Evolutionary conservation across 2,888 invertebrate genomes (phyloP).

Genomic region (Girardia tigrina): DNA sequence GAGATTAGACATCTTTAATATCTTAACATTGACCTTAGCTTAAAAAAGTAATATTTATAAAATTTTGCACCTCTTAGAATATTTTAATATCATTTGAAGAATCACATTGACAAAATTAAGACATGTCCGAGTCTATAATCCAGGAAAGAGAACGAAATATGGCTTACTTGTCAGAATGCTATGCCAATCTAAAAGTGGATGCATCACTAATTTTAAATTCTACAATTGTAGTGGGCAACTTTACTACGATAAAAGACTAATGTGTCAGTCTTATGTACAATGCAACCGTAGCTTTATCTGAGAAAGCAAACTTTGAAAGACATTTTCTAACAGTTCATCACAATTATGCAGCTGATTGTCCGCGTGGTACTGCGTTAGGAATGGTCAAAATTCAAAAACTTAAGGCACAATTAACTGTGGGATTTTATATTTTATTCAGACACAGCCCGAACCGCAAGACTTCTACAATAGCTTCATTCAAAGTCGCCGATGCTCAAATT

Average conservation of each 20-base stretch:
- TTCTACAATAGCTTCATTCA: neutral
- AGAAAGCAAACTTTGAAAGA: neutral
- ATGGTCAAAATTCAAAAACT: neutral
- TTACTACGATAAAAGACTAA: neutral
- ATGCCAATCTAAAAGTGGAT: too few species aligned
- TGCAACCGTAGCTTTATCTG: neutral
- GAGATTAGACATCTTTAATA: too few species aligned
- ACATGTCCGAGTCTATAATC: too few species aligned
- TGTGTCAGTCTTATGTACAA: neutral
- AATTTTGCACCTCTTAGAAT: too few species aligned
- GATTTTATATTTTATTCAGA: neutral
- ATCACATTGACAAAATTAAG: too few species aligned
- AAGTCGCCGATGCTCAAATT: neutral
- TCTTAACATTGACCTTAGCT: too few species aligned
- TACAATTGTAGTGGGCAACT: too few species aligned
- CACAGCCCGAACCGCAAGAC: neutral
- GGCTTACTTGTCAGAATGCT: too few species aligned
- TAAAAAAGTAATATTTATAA: too few species aligned
- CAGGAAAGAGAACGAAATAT: too few species aligned
- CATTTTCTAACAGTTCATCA: neutral
- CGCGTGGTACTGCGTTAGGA: neutral
- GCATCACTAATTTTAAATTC: too few species aligned
- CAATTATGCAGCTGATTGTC: neutral
- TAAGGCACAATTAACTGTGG: neutral
- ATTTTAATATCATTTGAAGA: too few species aligned